Evolutionary conservation across 2,113 vertebrate genomes (phyloP).

Genomic region (Manacus vitellinus): DNA sequence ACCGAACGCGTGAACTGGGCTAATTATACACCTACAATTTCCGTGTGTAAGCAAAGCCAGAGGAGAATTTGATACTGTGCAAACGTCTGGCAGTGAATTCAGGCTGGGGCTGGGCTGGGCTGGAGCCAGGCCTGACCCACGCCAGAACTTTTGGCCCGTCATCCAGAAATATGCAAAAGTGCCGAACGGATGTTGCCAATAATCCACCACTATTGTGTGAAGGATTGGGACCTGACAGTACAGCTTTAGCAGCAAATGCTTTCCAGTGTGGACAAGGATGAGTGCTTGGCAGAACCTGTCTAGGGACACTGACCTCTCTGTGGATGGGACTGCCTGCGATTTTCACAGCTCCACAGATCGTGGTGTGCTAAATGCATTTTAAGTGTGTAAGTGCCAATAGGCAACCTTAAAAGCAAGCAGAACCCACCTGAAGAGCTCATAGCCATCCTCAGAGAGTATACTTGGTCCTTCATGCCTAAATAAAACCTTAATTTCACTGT

Average conservation of each 20-base stretch:
- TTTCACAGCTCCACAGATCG: background rate
- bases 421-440: accelerated
- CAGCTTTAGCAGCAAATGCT: background rate
- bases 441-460: background rate
- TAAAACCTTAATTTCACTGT: background rate
- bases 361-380: background rate
- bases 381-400: background rate
- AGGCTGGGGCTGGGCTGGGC: background rate
- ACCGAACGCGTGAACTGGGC: background rate
- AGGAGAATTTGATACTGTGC: background rate
- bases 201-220: accelerated
- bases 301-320: no score
- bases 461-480: accelerated
- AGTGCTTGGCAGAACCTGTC: background rate
- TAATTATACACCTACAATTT: background rate
- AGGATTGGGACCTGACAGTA: background rate
- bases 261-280: background rate
- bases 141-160: background rate
- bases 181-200: accelerated
- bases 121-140: background rate
- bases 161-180: background rate
- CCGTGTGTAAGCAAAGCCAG: background rate
- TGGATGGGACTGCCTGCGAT: background rate
- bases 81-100: background rate
- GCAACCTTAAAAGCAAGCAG: background rate